Evolutionary conservation across 2,113 vertebrate species (phyloP).

Genomic region (Barnardius zonarius): DNA sequence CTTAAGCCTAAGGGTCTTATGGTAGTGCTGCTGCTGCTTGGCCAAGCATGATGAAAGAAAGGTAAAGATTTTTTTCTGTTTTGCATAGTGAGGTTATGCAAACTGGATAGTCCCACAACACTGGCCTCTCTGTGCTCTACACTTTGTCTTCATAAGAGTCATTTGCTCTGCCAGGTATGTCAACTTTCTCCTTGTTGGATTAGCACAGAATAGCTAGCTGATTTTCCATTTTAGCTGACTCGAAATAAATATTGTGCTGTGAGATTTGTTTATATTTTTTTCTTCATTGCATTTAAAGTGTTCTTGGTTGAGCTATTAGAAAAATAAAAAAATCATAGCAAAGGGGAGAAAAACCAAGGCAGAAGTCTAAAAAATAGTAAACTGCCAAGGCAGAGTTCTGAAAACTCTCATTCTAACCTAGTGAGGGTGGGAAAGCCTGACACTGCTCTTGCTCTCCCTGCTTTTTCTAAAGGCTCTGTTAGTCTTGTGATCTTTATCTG

Average conservation of each 20-base stretch:
- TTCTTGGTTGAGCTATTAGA: background rate
- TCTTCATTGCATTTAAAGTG: background rate
- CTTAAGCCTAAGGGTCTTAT: background rate
- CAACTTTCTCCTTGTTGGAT: background rate
- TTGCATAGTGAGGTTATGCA: background rate
- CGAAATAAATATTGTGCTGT: background rate
- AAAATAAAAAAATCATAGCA: background rate
- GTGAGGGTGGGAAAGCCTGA: background rate
- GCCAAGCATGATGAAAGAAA: background rate
- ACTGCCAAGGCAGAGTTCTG: background rate
- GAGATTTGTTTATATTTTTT: background rate
- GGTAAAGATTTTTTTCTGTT: background rate
- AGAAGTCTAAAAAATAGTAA: background rate
- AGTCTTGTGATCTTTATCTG: background rate
- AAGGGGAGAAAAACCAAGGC: background rate
- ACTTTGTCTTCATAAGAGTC: background rate
- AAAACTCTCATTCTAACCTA: background rate
- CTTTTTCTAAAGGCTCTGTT: background rate
- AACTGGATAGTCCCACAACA: background rate
- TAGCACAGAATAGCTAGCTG: background rate
- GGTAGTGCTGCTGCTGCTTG: background rate
- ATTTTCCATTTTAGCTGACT: background rate
- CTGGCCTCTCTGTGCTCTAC: background rate
- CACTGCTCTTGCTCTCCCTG: accelerated
- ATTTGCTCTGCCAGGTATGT: background rate